Evolutionary conservation across 2,888 invertebrate species (phyloP).

Genomic region (Ariolimax columbianus): DNA sequence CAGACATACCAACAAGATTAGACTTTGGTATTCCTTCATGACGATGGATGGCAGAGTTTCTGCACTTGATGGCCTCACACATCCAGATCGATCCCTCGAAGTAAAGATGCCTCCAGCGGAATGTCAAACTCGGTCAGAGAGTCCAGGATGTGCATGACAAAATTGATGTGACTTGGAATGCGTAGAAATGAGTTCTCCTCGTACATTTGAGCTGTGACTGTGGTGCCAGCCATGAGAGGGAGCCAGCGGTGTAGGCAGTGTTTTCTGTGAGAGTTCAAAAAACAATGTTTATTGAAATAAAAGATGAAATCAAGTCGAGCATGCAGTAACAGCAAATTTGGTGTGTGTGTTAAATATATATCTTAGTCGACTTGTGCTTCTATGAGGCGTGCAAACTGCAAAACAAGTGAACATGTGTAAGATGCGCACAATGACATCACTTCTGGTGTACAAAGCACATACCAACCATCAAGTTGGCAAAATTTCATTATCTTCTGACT

Average conservation of each 20-base stretch:
- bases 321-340: too few relatives aligned
- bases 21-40: too few relatives aligned
- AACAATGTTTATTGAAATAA: background rate
- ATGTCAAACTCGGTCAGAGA: constrained; percentile 91
- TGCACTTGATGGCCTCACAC: constrained; percentile 21
- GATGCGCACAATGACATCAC: too few relatives aligned
- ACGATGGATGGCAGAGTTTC: background rate
- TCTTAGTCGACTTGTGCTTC: too few relatives aligned
- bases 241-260: constrained; percentile 89
- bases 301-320: too few relatives aligned
- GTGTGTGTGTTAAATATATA: too few relatives aligned
- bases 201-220: constrained; percentile 94
- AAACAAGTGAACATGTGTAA: too few relatives aligned
- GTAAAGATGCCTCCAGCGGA: constrained; percentile 79
- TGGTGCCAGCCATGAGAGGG: constrained; percentile 92
- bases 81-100: constrained; percentile 76
- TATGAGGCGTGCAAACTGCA: too few relatives aligned
- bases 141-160: constrained; percentile 92
- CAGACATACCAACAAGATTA: too few relatives aligned
- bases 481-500: too few relatives aligned
- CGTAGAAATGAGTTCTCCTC: constrained; percentile 97
- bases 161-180: constrained; percentile 89
- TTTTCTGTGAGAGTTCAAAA: constrained; percentile 73
- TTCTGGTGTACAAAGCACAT: too few relatives aligned
- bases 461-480: too few relatives aligned